Conservation (phyloP, 2,113 vertebrate species). For the Podilymbus podiceps region DNA sequence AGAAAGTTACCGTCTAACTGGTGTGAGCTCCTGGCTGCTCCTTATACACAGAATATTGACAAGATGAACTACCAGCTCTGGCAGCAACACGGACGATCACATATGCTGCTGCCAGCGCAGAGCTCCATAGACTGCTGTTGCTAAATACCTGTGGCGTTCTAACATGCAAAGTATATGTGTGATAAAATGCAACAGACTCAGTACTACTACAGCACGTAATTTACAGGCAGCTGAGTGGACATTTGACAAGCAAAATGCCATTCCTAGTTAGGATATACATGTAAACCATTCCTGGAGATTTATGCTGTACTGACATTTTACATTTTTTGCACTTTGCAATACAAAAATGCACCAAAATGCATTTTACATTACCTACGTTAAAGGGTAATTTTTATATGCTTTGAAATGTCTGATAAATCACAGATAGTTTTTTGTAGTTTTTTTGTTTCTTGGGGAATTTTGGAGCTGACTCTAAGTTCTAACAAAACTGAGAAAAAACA, state of each 20-base stretch:
- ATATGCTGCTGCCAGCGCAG: neutral
- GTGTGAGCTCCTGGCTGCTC: neutral
- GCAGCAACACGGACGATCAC: neutral
- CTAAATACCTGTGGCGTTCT: neutral
- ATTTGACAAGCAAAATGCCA: neutral
- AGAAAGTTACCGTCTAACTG: neutral
- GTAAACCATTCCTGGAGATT: neutral
- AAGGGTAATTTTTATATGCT: neutral
- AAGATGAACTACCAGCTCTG: neutral
- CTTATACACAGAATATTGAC: neutral
- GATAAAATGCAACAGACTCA: neutral
- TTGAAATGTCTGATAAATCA: neutral
- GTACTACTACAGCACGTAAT: neutral
- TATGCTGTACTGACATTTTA: neutral
- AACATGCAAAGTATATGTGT: neutral
- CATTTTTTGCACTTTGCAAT: neutral
- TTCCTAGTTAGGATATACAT: neutral
- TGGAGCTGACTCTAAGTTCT: neutral
- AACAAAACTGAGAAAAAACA: neutral
- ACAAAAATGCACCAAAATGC: neutral
- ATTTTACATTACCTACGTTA: neutral
- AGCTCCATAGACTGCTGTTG: neutral
- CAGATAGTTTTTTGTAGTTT: no score
- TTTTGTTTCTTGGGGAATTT: neutral
- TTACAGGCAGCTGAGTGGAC: neutral